Conservation (phyloP, 2,797 vertebrate genomes). For the Schizopygopsis malacanthus region DNA sequence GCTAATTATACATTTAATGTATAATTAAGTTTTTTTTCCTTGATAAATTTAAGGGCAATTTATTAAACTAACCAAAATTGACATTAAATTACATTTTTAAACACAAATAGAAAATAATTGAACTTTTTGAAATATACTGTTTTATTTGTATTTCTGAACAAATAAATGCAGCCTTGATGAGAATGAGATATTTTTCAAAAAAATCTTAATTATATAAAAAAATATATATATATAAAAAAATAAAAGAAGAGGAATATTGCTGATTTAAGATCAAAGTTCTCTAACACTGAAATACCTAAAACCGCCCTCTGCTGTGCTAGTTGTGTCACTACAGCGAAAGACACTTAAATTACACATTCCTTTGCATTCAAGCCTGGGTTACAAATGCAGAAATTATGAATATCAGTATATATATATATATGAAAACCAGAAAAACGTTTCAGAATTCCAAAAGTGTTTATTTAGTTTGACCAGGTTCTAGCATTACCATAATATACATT, state of each 20-base stretch:
- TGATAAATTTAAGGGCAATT: not conserved
- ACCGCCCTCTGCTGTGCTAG: conserved; percentile 47
- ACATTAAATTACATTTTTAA: no score
- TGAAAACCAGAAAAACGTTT: not conserved
- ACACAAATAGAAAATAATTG: no score
- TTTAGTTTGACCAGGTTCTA: conserved; percentile 56
- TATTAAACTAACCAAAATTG: not conserved
- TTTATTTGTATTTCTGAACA: not conserved
- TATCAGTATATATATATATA: not conserved
- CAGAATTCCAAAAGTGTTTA: conserved; percentile 60
- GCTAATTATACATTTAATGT: not conserved
- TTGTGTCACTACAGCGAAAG: conserved; percentile 17
- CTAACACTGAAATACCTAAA: not conserved
- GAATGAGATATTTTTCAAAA: not conserved
- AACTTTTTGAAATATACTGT: no score
- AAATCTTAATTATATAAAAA: no score
- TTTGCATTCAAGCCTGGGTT: not conserved
- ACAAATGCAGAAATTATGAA: not conserved
- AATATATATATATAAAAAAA: no score
- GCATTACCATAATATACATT: conserved; percentile 58
- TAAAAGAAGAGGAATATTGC: not conserved
- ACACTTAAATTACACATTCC: not conserved
- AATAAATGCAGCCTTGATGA: not conserved
- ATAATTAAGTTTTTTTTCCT: not conserved
- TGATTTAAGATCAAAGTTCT: not conserved